Evolutionary conservation across 2,113 vertebrate genomes (phyloP), one percentile per base, ranked within the genome.

Genomic region (Morone saxatilis): DNA sequence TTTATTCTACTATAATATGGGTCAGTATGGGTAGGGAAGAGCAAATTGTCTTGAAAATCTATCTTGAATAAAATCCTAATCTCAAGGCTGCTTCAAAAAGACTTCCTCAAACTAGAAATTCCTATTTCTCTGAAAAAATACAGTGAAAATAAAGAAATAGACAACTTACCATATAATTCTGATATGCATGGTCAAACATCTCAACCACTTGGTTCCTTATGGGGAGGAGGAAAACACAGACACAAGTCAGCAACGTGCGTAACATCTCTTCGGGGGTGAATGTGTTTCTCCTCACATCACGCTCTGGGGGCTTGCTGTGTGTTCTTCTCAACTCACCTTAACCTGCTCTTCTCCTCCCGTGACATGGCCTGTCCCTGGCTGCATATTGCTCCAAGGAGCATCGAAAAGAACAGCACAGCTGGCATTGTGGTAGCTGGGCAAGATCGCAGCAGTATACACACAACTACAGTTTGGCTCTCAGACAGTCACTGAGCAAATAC

Each of bases 101-200:
- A 31, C 31, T 6, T 9, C 7, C 20, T 69, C 12, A 22, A 22
- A 16, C 10, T 38, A 25, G 0, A 71, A 19, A 57, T 5, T 0
- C 7, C 5, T 31, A 10, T 53, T 43, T 19, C 17, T 59, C 9
- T 22, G n/a, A 74, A 60, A 20, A 2, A 25, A 51, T n/a, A 43
- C 16, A 47, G 40, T 40, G 5, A 41, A 12, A 12, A 47, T 12
- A 10, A 47, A 47, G 2, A 22, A 62, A 47, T 9, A 36, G 8
- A 62, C 14, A 40, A 90, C 97, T 96, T 95, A 99, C 98, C 98
- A 99, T 99, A 71, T 99, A 99, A 95, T 97, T 99, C 91, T 97
- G 96, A 92, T 98, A 99, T 43, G 98, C 98, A 86, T 99, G 98
- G 95, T 99, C 97, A 95, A 99, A 99, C 98, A 99, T 99, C 95